These are phyloP conservation scores for Vulpes lagopus DNA, from an alignment of 2,113 vertebrate genomes.

Conservation along the genomic window DNA sequence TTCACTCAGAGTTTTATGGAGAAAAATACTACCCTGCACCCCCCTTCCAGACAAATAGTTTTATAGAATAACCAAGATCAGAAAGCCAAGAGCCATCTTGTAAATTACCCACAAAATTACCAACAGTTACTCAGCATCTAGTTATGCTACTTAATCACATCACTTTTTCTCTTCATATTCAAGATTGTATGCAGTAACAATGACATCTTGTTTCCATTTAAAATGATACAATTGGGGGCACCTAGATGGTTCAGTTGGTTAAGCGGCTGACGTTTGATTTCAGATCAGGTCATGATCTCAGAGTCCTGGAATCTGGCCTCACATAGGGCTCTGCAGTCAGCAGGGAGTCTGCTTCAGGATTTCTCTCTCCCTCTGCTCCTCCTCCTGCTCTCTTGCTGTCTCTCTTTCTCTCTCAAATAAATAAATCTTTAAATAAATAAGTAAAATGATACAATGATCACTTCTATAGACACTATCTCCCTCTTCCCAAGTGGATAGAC, in stretches of 20 bases:
- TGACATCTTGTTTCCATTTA: background rate
- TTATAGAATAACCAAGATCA: background rate
- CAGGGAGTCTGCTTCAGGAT: background rate
- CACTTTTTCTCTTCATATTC: background rate
- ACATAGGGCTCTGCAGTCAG: background rate
- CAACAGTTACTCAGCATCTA: background rate
- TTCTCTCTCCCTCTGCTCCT: background rate
- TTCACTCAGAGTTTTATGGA: background rate
- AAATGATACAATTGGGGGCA: background rate
- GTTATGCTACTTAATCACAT: background rate
- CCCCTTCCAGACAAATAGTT: background rate
- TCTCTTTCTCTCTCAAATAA: background rate
- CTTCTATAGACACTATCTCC: background rate
- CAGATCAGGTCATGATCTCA: background rate
- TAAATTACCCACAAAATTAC: background rate
- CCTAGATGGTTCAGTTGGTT: background rate
- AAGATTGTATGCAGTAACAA: background rate
- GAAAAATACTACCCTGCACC: background rate
- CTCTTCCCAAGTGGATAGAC: background rate
- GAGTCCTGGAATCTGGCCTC: background rate
- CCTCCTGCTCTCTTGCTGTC: background rate
- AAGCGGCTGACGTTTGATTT: background rate
- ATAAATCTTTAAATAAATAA: background rate
- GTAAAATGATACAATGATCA: background rate
- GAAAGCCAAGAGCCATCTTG: background rate